A percentile compares a stretch with the other conserved stretches of the same genome.
phyloP scores from a whole-genome alignment of 2,113 vertebrate genomes.

The Dipodomys merriami region DNA sequence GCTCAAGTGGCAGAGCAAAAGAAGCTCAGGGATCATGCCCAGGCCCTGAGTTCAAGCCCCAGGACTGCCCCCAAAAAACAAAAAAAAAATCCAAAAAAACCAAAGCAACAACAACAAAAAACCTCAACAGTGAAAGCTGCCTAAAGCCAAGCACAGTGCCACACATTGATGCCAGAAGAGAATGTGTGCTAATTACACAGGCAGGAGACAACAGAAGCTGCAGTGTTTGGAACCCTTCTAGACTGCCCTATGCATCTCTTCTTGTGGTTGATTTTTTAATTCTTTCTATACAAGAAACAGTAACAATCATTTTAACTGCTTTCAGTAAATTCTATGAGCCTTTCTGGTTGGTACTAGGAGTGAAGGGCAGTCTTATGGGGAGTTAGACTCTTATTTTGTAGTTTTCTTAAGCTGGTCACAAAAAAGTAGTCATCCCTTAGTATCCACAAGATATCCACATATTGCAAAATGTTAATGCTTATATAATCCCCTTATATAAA shows the following conservation, averaged over 20 bases:
- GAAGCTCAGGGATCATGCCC: too few relatives aligned
- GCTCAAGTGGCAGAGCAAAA: too few relatives aligned
- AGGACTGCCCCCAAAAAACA: too few relatives aligned
- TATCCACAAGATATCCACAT: too few relatives aligned
- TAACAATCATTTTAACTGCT: slow-evolving; percentile 15
- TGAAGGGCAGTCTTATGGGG: background rate
- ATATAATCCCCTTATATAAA: background rate
- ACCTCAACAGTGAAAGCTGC: background rate
- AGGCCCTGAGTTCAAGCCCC: too few relatives aligned
- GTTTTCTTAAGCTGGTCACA: background rate
- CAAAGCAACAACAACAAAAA: too few relatives aligned
- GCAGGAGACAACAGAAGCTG: background rate
- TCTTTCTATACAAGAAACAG: background rate
- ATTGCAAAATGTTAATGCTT: background rate
- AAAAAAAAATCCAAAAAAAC: too few relatives aligned
- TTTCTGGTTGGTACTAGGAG: background rate
- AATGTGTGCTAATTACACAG: background rate
- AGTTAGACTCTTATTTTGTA: slow-evolving; percentile 5
- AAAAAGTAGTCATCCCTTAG: background rate
- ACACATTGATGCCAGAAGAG: background rate
- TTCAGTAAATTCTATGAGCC: background rate
- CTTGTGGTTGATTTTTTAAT: slow-evolving; percentile 21
- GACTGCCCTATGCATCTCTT: background rate
- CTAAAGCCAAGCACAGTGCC: background rate
- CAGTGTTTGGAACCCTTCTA: background rate